Conservation (phyloP, 1,140 invertebrate genomes). For the Penaeus chinensis region DNA sequence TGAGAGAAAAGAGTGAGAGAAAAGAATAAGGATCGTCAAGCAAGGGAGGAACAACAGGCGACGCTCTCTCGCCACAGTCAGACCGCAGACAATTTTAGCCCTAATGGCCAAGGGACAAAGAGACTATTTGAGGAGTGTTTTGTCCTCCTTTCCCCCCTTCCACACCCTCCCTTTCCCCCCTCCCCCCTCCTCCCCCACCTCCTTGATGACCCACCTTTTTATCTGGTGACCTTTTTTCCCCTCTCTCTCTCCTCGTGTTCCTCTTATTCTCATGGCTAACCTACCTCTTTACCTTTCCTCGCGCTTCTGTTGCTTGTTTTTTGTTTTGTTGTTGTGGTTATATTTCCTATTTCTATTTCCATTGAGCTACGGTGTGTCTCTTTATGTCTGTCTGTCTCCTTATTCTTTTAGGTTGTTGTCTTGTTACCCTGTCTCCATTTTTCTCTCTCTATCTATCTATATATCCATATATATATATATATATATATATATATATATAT, state of each 20-base stretch:
- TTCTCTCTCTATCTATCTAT: background rate
- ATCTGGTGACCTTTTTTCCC: background rate
- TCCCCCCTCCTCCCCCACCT: background rate
- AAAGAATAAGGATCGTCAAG: too few species aligned
- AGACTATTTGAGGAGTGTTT: background rate
- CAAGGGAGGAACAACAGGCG: too few species aligned
- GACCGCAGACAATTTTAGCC: background rate
- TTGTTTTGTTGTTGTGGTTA: background rate
- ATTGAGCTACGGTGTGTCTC: background rate
- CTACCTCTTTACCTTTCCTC: background rate
- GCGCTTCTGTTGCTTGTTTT: background rate
- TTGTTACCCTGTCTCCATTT: background rate
- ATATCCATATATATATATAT: constrained; percentile 5
- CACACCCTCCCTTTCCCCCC: background rate
- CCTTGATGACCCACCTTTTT: background rate
- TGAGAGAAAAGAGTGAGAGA: too few species aligned
- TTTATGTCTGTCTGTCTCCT: background rate
- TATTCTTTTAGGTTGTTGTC: background rate
- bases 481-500: constrained; percentile 12
- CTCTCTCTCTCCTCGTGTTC: background rate
- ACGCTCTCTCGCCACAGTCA: background rate
- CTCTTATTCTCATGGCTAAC: background rate
- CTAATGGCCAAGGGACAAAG: too few species aligned
- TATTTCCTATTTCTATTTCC: background rate
- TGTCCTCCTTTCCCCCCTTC: background rate